Percentiles rank a stretch among this genome's conserved stretches.
These are phyloP conservation scores for Marasmarcha lunaedactyla DNA, from an alignment of 2,888 invertebrate species.

Conservation along the genomic window DNA sequence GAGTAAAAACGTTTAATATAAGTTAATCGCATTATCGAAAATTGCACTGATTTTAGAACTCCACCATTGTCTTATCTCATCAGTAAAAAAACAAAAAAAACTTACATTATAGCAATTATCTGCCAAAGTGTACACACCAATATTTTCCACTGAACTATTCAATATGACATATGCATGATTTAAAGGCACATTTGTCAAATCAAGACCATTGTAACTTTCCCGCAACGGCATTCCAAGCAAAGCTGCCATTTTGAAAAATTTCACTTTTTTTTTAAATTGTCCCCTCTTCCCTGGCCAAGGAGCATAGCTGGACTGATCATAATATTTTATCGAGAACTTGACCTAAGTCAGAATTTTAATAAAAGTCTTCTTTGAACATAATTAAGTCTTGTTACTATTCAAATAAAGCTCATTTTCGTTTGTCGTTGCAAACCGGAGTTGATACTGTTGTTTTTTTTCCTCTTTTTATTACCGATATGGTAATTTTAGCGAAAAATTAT, in stretches of 20 bases:
- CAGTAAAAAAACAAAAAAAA: constrained; percentile 1
- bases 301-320: neutral
- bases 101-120: constrained; percentile 15
- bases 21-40: too few relatives aligned
- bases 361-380: neutral
- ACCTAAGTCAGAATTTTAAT: neutral
- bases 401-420: neutral
- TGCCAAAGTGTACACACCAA: constrained; percentile 7
- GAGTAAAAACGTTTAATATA: too few relatives aligned
- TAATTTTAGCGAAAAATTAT: too few relatives aligned
- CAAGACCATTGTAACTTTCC: constrained; percentile 8
- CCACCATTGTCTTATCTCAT: too few relatives aligned
- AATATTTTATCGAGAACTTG: neutral
- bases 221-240: constrained; percentile 12
- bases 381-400: neutral
- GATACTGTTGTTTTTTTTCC: neutral
- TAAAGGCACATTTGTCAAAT: constrained; percentile 9
- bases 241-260: constrained; percentile 7
- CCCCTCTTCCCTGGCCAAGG: neutral
- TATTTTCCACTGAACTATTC: constrained; percentile 10
- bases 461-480: too few relatives aligned
- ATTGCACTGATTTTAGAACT: too few relatives aligned
- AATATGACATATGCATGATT: constrained; percentile 13
- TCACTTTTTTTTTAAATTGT: neutral
- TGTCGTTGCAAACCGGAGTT: neutral